A percentile compares a stretch with the other conserved stretches of the same genome.
These are phyloP conservation scores for Drosophila anceps DNA, from an alignment of 2,888 invertebrate genomes.

Conservation along the genomic window DNA sequence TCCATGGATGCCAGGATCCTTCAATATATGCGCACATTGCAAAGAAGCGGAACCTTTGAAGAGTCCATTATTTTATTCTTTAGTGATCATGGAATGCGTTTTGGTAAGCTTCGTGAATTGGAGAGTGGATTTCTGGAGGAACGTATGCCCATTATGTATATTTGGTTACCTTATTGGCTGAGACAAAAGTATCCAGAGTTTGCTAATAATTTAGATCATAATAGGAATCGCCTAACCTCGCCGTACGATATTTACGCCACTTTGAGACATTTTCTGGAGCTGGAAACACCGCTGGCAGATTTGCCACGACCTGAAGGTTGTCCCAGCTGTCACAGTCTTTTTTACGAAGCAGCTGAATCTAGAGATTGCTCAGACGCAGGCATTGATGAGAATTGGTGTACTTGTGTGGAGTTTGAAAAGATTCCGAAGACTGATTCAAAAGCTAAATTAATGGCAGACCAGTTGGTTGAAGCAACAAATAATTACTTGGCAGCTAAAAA, in stretches of 20 bases:
- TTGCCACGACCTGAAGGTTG: constrained; percentile 85
- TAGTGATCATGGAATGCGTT: constrained; percentile 92
- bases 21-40: constrained; percentile 87
- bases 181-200: constrained; percentile 86
- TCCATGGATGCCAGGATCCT: constrained; percentile 88
- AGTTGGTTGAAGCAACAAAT: constrained; percentile 69
- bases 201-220: constrained; percentile 87
- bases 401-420: constrained; percentile 85
- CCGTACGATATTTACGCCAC: constrained; percentile 60
- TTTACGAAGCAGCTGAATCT: constrained; percentile 87
- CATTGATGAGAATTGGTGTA: constrained; percentile 91
- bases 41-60: constrained; percentile 87
- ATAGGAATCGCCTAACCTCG: constrained; percentile 88
- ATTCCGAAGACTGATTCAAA: constrained; percentile 12
- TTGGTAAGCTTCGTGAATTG: constrained; percentile 88
- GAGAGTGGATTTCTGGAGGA: constrained; percentile 91
- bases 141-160: constrained; percentile 90
- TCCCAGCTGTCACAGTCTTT: constrained; percentile 88
- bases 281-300: constrained; percentile 38
- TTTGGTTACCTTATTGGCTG: constrained; percentile 89
- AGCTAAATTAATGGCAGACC: constrained; percentile 30
- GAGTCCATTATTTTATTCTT: constrained; percentile 90
- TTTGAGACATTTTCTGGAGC: constrained; percentile 45
- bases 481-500: constrained; percentile 48
- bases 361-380: constrained; percentile 89